Evolutionary conservation across 2,113 vertebrate genomes (phyloP), one percentile per base, ranked within the genome.

Genomic region (Turdus rufiventris): DNA sequence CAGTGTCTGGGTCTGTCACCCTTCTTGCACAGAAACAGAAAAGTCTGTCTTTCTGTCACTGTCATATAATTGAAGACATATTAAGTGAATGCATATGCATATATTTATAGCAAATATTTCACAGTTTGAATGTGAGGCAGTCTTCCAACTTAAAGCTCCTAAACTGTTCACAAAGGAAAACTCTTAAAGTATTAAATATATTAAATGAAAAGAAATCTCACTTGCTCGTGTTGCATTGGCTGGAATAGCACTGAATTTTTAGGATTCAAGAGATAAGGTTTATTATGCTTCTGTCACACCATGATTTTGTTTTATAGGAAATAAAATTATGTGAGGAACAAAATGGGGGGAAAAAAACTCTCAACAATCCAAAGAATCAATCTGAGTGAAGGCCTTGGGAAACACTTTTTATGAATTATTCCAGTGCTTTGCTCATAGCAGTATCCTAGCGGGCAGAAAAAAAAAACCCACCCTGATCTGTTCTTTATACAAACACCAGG

Each of bases 361-460:
- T 47, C 47, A 80, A 8, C 3, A 26, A 5, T 17, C 38, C 26
- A 58, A 88, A 92, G 43, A 51, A 75, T 66, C 78, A n/a, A 8
- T 85, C 82, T 38, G 36, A 91, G 51, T 70, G 85, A 88, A 93
- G 56, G 62, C 47, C 89, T 74, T 42, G 29, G 77, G 77, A 94
- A 92, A 82, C 26, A 72, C 6, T 95, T 95, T 87, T 93, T 78
- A 71, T 72, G 51, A 91, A 94, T 92, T 89, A 78, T 91, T 93
- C 48, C 80, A 53, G 53, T 11, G 33, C 26, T 79, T 14, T 65
- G n/a, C 47, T 93, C 47, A 54, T 24, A 83, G 87, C 29, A 0
- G 3, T 88, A 73, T 63, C 43, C 42, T 71, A 76, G 66, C 71
- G 93, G 87, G 76, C 5, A 31, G 78, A 56, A 88, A 91, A 88